These are phyloP conservation scores for Ceyx margarethae DNA, from an alignment of 2,113 vertebrate genomes.

Conservation along the genomic window DNA sequence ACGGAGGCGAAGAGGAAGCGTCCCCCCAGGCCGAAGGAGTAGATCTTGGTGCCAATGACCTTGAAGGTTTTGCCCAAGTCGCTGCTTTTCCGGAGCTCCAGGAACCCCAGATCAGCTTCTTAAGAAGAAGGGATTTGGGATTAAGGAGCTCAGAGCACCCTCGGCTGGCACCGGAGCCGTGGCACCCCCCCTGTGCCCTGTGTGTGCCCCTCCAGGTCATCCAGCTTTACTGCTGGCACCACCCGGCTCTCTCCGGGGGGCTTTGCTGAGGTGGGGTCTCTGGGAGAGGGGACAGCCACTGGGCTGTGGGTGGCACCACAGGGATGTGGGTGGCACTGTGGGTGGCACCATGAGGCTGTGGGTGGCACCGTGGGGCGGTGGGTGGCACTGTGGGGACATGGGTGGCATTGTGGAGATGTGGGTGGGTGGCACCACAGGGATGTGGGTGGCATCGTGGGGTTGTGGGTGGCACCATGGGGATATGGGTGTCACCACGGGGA, in stretches of 20 bases:
- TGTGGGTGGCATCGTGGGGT: too few species aligned
- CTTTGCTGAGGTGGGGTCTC: background rate
- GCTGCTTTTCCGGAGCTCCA: slow-evolving; percentile 82
- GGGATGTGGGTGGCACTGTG: background rate
- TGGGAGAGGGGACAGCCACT: background rate
- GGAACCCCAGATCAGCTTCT: slow-evolving; percentile 84
- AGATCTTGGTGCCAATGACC: slow-evolving; percentile 83
- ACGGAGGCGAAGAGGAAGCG: slow-evolving; percentile 91
- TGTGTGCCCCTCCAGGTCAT: background rate
- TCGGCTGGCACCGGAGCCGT: fast-evolving
- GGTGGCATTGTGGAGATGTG: too few species aligned
- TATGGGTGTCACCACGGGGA: too few species aligned
- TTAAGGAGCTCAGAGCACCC: background rate
- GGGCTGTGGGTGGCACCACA: background rate
- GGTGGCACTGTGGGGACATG: background rate
- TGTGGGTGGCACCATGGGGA: too few species aligned
- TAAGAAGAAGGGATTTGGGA: slow-evolving; percentile 55
- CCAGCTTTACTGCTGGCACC: background rate
- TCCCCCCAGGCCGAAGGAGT: slow-evolving; percentile 89
- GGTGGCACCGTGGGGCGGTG: background rate
- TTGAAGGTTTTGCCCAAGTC: slow-evolving; percentile 84
- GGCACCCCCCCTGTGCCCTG: background rate
- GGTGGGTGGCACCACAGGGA: too few species aligned
- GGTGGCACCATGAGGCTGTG: background rate
- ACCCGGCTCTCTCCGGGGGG: background rate